A percentile compares a stretch with the other conserved stretches of the same genome.
Evolutionary conservation across 2,888 invertebrate genomes (phyloP).

Genomic region (Phoenoteleia sp.): DNA sequence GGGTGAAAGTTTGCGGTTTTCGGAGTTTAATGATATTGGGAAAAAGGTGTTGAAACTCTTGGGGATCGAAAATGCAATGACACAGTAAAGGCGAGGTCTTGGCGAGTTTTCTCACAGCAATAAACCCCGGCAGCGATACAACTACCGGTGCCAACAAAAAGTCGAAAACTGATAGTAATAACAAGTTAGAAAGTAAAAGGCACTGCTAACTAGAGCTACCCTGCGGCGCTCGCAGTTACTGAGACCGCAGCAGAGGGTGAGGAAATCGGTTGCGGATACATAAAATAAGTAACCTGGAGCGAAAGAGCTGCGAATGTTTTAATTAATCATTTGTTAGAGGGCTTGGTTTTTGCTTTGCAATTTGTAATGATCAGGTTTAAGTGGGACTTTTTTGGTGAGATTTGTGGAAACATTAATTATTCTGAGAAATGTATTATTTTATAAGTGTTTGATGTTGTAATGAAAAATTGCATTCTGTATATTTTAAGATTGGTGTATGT

Average conservation of each 20-base stretch:
- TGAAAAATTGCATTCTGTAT: background rate
- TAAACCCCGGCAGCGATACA: constrained; percentile 77
- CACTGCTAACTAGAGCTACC: constrained; percentile 78
- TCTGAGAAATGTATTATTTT: too few species aligned
- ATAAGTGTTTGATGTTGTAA: too few species aligned
- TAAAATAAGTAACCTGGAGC: constrained; percentile 51
- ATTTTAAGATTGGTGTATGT: background rate
- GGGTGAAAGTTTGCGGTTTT: constrained; percentile 39
- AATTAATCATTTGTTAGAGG: constrained; percentile 12
- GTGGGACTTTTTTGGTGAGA: background rate
- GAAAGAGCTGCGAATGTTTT: constrained; percentile 25
- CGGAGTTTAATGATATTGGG: background rate
- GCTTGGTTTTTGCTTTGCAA: constrained; percentile 1
- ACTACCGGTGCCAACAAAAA: constrained; percentile 81
- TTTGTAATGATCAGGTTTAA: background rate
- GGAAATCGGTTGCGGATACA: constrained; percentile 56
- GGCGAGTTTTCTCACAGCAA: constrained; percentile 81
- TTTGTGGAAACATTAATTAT: too few species aligned
- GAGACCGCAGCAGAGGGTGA: constrained; percentile 21
- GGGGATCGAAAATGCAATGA: constrained; percentile 19
- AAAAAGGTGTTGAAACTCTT: background rate
- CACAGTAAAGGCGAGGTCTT: constrained; percentile 27
- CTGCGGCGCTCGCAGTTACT: constrained; percentile 69
- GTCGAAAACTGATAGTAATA: constrained; percentile 82
- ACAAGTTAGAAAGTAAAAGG: constrained; percentile 79